Evolutionary conservation across 2,113 vertebrate species (phyloP), one percentile per base, ranked within the genome.

Genomic region (Anguilla rostrata): DNA sequence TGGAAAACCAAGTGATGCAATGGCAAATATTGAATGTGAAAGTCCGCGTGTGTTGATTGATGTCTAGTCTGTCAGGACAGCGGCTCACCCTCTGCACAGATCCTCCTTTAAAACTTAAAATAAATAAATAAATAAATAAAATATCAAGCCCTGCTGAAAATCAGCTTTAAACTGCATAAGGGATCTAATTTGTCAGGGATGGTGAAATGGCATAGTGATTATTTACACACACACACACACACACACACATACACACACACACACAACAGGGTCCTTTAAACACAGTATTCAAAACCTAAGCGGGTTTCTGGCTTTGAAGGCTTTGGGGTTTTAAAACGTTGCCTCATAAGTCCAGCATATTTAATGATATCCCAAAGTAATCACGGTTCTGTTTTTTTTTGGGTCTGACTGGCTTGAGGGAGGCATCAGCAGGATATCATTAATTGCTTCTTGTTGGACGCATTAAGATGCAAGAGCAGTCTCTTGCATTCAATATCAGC

Each of bases 401-500:
- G 39, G 66, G 82, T 83, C 71, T 40, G 86, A 83, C 57, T 39
- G 34, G 63, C 63, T 34, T 39, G 29, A 39, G 71, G 66, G 49
- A 87, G 46, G 46, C 49, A 83, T 46, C 86, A 87, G 86, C 81
- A 83, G 82, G 86, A 79, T 60, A 81, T 78, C 81, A 57, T 82
- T 86, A 86, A 86, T 87, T 87, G 75, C 83, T 80, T 49, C 57
- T 63, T 84, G 75, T 79, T 71, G 82, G 49, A 78, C 87, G 56
- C 56, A 66, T 87, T 86, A 83, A 43, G 85, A 89, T 88, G 85
- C 87, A 87, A 80, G 53, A 75, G 79, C 63, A 84, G 82, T 60
- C 9, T 40, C 18, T 86, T 40, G 78, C 57, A 39, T 83, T 82
- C 81, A 57, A 78, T n/a, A 81, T 29, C 5, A 71, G 80, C 40